phyloP scores from a whole-genome alignment of 2,113 vertebrate species.

The Cryptotis parvus region DNA sequence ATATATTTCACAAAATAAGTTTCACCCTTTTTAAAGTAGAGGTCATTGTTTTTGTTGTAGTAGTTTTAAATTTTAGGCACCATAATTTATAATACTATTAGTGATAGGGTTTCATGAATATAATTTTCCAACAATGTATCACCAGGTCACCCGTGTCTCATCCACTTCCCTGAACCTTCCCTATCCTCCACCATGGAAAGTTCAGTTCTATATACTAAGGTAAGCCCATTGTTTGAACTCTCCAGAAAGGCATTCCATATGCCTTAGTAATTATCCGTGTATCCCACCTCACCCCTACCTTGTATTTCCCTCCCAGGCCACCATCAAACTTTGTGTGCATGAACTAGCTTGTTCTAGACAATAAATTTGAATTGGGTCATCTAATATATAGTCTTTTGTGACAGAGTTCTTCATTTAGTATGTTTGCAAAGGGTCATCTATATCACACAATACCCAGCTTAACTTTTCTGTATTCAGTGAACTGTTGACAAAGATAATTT shows the following conservation, averaged over 20 bases:
- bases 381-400: not conserved
- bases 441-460: too few species aligned
- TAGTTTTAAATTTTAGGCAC: too few species aligned
- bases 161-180: too few species aligned
- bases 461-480: too few species aligned
- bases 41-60: not conserved
- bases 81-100: too few species aligned
- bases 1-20: not conserved
- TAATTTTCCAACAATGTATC: too few species aligned
- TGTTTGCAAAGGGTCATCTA: slow-evolving; percentile 23
- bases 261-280: not conserved
- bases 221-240: too few species aligned
- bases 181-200: too few species aligned
- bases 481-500: too few species aligned
- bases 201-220: too few species aligned
- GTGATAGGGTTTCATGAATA: too few species aligned
- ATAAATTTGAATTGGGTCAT: not conserved
- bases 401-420: slow-evolving; percentile 4
- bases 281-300: not conserved
- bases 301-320: not conserved
- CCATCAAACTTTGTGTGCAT: not conserved
- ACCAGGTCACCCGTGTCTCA: too few species aligned
- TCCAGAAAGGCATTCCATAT: not conserved
- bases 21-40: not conserved
- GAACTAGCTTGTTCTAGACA: not conserved